Percentiles rank a stretch among this genome's conserved stretches.
These are phyloP conservation scores for Danio rerio DNA, from an alignment of 2,113 vertebrate species.

Conservation along the genomic window DNA sequence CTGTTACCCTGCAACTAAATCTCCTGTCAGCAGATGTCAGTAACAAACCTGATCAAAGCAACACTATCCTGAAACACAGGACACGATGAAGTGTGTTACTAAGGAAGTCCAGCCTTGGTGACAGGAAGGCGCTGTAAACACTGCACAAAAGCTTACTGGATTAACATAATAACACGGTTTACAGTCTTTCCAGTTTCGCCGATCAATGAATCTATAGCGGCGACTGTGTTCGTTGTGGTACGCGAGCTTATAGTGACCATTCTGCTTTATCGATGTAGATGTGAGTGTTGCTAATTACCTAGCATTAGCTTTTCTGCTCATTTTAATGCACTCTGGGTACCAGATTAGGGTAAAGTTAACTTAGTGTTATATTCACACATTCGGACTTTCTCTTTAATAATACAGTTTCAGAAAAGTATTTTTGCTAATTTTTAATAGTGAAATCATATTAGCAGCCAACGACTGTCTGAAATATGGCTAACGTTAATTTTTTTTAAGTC, in stretches of 20 bases:
- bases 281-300: not conserved
- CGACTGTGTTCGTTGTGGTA: not conserved
- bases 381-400: too few relatives aligned
- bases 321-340: not conserved
- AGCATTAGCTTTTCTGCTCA: not conserved
- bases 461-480: too few relatives aligned
- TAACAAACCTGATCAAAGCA: not conserved
- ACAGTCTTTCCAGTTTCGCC: not conserved
- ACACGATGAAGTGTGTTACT: constrained; percentile 43
- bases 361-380: too few relatives aligned
- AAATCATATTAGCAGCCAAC: too few relatives aligned
- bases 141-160: not conserved
- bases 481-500: too few relatives aligned
- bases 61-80: not conserved
- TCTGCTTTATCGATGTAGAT: not conserved
- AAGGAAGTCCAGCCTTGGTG: constrained; percentile 43
- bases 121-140: constrained; percentile 27
- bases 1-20: too few relatives aligned
- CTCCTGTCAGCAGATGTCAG: constrained; percentile 20
- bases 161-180: not conserved
- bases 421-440: too few relatives aligned
- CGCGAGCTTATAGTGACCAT: not conserved
- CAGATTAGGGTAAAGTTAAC: not conserved
- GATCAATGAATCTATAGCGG: not conserved
- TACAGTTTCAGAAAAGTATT: too few relatives aligned